Percentiles rank a stretch among this genome's conserved stretches.
These are phyloP conservation scores for Euplexia lucipara DNA, from an alignment of 2,888 invertebrate species.

Conservation along the genomic window DNA sequence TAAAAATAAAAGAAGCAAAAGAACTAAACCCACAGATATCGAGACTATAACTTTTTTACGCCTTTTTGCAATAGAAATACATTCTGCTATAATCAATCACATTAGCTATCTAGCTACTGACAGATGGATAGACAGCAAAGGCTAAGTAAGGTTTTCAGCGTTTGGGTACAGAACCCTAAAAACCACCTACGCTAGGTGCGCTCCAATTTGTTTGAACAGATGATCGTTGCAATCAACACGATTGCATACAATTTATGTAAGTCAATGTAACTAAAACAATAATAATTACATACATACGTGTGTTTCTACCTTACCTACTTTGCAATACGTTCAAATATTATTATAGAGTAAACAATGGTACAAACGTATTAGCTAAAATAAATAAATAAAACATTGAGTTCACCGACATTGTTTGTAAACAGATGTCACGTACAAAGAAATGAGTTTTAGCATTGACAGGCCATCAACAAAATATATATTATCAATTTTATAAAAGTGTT, in stretches of 20 bases:
- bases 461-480: background rate
- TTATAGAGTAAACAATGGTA: constrained; percentile 11
- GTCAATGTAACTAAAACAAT: constrained; percentile 1
- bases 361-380: background rate
- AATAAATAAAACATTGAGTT: constrained; percentile 4
- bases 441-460: background rate
- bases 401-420: background rate
- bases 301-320: background rate
- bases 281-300: no score
- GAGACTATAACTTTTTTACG: no score
- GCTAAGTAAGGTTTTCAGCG: no score
- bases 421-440: background rate
- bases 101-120: no score
- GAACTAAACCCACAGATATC: no score
- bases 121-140: no score
- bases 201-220: constrained; percentile 35
- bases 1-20: no score
- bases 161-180: no score
- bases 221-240: constrained; percentile 38
- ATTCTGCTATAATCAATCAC: no score
- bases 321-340: constrained; percentile 20
- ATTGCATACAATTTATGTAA: constrained; percentile 3
- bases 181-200: background rate
- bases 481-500: no score
- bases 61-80: no score